Evolutionary conservation across 2,888 invertebrate genomes (phyloP).

Genomic region (Conistra vaccinii): DNA sequence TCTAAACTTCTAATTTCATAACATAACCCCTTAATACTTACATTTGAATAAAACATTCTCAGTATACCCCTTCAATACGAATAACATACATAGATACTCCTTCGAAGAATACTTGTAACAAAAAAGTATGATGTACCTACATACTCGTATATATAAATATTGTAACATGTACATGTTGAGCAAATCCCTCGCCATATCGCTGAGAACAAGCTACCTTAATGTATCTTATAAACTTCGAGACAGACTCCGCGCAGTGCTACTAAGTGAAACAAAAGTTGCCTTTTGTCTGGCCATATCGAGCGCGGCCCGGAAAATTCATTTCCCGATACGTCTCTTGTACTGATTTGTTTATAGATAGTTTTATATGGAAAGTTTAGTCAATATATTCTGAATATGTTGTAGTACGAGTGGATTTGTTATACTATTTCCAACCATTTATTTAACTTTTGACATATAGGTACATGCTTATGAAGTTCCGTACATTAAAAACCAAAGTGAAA

Average conservation of each 20-base stretch:
- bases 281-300: constrained; percentile 39
- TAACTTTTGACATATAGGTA: too few species aligned
- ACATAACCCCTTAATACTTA: neutral
- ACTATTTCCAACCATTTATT: too few species aligned
- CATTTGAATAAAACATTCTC: constrained; percentile 18
- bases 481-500: too few species aligned
- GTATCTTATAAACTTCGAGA: constrained; percentile 54
- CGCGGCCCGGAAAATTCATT: constrained; percentile 31
- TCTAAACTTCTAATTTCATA: neutral
- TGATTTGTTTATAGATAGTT: constrained; percentile 43
- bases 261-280: constrained; percentile 59
- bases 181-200: constrained; percentile 54
- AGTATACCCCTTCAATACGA: constrained; percentile 25
- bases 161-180: constrained; percentile 39
- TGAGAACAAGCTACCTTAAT: constrained; percentile 59
- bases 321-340: constrained; percentile 28
- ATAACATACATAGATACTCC: constrained; percentile 32
- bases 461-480: too few species aligned
- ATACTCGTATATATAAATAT: constrained; percentile 38
- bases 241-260: constrained; percentile 38
- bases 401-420: constrained; percentile 19
- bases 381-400: constrained; percentile 18
- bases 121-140: constrained; percentile 38
- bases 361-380: constrained; percentile 25
- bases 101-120: constrained; percentile 43